Percentiles rank a stretch among this genome's conserved stretches.
phyloP scores from a whole-genome alignment of 2,797 vertebrate genomes.

The Lutjanus campechanus region DNA sequence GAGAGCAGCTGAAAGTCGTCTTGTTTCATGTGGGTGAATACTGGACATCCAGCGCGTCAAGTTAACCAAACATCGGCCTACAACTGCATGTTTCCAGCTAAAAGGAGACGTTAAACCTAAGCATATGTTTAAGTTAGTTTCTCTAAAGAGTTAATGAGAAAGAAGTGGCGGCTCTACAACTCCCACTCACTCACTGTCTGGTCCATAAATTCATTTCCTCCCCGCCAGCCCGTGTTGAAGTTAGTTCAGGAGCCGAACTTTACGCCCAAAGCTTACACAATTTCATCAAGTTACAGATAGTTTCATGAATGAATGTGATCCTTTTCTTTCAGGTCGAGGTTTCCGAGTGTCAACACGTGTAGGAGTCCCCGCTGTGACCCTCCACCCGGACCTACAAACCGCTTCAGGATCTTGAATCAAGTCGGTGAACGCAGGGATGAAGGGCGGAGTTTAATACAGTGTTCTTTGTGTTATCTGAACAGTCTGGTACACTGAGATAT shows the following conservation, averaged over 20 bases:
- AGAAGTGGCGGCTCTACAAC: not conserved
- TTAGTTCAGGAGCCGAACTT: not conserved
- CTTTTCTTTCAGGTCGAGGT: not conserved
- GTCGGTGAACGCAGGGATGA: not conserved
- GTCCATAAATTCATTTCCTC: conserved; percentile 43
- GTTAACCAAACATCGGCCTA: not conserved
- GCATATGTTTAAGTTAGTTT: not conserved
- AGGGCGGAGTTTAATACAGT: conserved; percentile 67
- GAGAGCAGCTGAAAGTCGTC: not conserved
- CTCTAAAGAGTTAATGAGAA: not conserved
- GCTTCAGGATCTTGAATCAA: conserved; percentile 11
- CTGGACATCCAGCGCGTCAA: not conserved
- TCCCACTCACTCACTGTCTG: not conserved
- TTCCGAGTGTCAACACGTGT: conserved; percentile 61
- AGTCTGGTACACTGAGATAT: not conserved
- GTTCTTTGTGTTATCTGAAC: not conserved
- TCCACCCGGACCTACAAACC: conserved; percentile 54
- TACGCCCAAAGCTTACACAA: not conserved
- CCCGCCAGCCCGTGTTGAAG: not conserved
- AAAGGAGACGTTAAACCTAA: not conserved
- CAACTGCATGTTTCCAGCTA: not conserved
- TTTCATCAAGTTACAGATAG: not conserved
- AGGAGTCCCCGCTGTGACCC: conserved; percentile 25
- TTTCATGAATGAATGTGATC: not conserved
- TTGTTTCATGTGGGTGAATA: not conserved